A percentile compares a stretch with the other conserved stretches of the same genome.
These are phyloP conservation scores for Anoplolepis gracilipes DNA, from an alignment of 1,140 invertebrate genomes.

Conservation along the genomic window DNA sequence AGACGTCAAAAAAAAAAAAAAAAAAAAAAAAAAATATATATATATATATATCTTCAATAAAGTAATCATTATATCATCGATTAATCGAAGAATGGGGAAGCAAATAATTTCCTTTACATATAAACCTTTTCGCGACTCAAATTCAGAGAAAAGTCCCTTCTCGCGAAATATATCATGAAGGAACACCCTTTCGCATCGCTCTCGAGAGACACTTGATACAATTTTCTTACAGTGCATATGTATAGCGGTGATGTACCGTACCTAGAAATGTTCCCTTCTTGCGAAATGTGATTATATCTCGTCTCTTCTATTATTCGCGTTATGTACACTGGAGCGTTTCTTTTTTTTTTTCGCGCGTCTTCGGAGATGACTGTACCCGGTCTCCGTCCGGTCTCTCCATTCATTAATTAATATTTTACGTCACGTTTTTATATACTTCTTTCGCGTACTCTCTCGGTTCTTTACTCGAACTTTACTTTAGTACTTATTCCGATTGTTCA, in stretches of 20 bases:
- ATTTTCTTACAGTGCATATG: constrained; percentile 60
- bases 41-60: not conserved
- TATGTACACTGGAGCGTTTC: constrained; percentile 79
- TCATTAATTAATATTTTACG: constrained; percentile 22
- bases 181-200: not conserved
- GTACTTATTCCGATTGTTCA: constrained; percentile 43
- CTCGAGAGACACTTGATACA: constrained; percentile 2
- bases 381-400: too few relatives aligned
- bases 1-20: not conserved
- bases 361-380: constrained; percentile 75
- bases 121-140: not conserved
- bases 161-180: constrained; percentile 1
- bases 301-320: constrained; percentile 57
- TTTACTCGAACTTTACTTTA: constrained; percentile 5
- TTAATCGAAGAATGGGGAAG: not conserved
- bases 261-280: constrained; percentile 67
- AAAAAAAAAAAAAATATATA: too few relatives aligned
- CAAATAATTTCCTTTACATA: not conserved
- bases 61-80: constrained; percentile 10
- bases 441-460: constrained; percentile 43
- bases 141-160: not conserved
- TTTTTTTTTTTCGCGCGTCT: constrained; percentile 28
- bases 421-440: constrained; percentile 30
- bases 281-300: constrained; percentile 25
- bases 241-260: constrained; percentile 58